phyloP scores from a whole-genome alignment of 2,797 vertebrate genomes.

The Sebastes ruberrimus region DNA sequence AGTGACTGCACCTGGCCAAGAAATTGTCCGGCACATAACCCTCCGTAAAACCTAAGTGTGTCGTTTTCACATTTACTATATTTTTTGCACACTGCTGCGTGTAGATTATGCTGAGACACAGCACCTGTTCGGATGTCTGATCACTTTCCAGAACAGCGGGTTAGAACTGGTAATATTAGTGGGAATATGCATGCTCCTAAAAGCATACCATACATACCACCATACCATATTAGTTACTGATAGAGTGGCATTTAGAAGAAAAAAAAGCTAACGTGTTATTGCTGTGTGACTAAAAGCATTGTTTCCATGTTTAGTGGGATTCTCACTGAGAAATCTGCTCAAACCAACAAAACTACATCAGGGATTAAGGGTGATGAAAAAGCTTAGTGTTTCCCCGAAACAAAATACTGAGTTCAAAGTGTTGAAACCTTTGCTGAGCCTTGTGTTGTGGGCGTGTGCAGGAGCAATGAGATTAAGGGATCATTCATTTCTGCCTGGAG shows the following conservation, averaged over 20 bases:
- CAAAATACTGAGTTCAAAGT: constrained; percentile 6
- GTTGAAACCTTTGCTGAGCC: constrained; percentile 11
- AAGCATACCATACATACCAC: background rate
- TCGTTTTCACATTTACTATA: background rate
- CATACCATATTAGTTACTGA: background rate
- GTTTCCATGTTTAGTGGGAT: background rate
- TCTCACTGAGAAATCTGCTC: background rate
- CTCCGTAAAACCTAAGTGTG: background rate
- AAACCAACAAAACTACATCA: background rate
- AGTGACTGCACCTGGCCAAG: too few relatives aligned
- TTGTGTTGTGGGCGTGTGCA: background rate
- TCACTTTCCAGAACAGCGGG: background rate
- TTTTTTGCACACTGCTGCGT: background rate
- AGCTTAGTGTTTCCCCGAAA: background rate
- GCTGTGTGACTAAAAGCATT: background rate
- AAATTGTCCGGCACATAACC: too few relatives aligned
- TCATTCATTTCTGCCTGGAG: constrained; percentile 27
- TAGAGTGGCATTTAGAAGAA: background rate
- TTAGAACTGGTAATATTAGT: background rate
- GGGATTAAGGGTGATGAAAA: background rate
- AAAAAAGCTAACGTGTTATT: background rate
- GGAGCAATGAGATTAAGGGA: constrained; percentile 8
- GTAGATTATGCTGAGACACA: background rate
- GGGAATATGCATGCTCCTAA: background rate
- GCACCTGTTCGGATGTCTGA: background rate